These are phyloP conservation scores for Epinotia ramella DNA, from an alignment of 2,888 invertebrate species.

Conservation along the genomic window DNA sequence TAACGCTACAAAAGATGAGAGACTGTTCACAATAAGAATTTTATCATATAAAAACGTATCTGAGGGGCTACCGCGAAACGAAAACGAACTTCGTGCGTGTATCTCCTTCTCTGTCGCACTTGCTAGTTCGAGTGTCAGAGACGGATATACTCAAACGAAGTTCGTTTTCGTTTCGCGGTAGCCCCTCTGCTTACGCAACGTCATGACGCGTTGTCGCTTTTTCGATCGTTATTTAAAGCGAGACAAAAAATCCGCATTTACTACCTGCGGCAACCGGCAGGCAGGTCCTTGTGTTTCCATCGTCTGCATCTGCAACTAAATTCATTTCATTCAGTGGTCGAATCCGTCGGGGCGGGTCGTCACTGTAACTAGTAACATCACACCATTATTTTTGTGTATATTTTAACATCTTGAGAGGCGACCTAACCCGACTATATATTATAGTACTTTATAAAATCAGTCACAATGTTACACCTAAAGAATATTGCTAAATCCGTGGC, in stretches of 20 bases:
- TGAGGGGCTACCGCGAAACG: too few relatives aligned
- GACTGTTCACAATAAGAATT: background rate
- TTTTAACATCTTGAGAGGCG: constrained; percentile 70
- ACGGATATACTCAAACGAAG: too few relatives aligned
- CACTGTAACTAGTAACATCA: constrained; percentile 72
- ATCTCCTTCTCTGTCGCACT: too few relatives aligned
- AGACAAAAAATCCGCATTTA: constrained; percentile 62
- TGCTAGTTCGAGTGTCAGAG: too few relatives aligned
- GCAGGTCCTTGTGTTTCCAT: constrained; percentile 57
- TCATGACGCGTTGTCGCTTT: constrained; percentile 47
- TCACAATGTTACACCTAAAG: constrained; percentile 90
- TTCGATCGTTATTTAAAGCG: constrained; percentile 54
- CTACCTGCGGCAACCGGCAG: constrained; percentile 54
- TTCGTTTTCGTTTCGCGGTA: too few relatives aligned
- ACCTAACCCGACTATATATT: constrained; percentile 73
- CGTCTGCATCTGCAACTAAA: constrained; percentile 62
- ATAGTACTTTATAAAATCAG: constrained; percentile 72
- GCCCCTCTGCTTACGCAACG: constrained; percentile 18
- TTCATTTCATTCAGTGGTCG: constrained; percentile 64
- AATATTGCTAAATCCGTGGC: constrained; percentile 87
- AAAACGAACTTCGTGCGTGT: too few relatives aligned
- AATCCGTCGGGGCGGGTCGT: constrained; percentile 82
- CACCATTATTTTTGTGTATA: constrained; percentile 65
- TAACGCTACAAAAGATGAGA: background rate
- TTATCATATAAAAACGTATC: background rate